Evolutionary conservation across 2,113 vertebrate genomes (phyloP), one percentile per base, ranked within the genome.

Genomic region (Grus americana): DNA sequence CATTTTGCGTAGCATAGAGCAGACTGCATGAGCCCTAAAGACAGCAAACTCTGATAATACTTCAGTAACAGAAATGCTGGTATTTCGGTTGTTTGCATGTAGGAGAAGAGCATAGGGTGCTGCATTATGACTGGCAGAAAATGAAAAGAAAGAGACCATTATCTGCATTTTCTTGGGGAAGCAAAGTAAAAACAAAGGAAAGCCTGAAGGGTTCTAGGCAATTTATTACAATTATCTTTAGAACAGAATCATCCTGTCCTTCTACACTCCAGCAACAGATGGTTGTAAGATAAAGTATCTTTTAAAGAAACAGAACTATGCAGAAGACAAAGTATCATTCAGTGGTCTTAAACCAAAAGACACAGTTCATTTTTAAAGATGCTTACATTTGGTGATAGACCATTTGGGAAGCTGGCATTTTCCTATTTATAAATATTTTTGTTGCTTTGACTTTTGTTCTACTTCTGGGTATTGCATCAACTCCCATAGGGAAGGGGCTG

Each of bases 401-500:
- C 34, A 23, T 32, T 86, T 49, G 54, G 29, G 79, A 72, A 76
- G 54, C 11, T 82, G 80, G 36, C 42, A 63, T 93, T 90, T 95
- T 80, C 30, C n/a, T 93, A 27, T 65, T 79, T 92, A 80, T 68
- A 92, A 90, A 94, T 66, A 82, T 93, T 44, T 68, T 65, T 88
- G 63, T 83, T 85, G 47, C n/a, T 96, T 78, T 83, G 58, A 96
- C 90, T 92, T 90, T 42, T 92, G n/a, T 73, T 88, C 90, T 73
- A 34, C 38, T 88, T 93, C 52, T 67, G 74, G 29, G 22, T 83
- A 63, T 92, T 88, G 46, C 93, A 88, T 75, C 85, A 94, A 10
- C 46, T 86, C 88, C 81, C 79, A 12, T 7, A 59, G 79, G 93
- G 75, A 83, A 94, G n/a, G 26, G 29, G 18, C 26, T 76, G 46